These are phyloP conservation scores for Sylvietta virens DNA, from an alignment of 2,113 vertebrate genomes.

Conservation along the genomic window DNA sequence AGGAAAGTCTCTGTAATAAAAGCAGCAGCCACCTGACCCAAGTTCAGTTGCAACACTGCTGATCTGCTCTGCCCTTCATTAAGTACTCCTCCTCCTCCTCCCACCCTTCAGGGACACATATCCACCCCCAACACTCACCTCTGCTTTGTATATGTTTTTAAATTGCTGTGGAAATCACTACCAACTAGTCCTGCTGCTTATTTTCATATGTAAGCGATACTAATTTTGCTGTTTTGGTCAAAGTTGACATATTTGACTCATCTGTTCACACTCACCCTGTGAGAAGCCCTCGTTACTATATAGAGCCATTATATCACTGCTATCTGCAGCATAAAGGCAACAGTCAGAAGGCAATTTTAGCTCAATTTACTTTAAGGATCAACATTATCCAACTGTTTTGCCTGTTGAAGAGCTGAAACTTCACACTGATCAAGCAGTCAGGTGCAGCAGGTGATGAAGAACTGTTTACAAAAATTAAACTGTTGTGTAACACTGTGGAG, in stretches of 20 bases:
- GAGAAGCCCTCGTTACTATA: neutral
- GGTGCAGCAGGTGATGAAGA: neutral
- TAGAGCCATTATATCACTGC: neutral
- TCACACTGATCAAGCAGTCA: neutral
- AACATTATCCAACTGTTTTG: neutral
- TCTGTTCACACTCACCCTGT: neutral
- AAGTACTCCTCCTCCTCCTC: neutral
- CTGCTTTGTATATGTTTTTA: neutral
- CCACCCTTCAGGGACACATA: neutral
- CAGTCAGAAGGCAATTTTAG: neutral
- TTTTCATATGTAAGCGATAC: neutral
- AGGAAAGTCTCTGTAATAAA: neutral
- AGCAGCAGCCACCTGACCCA: neutral
- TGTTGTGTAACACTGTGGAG: fast-evolving
- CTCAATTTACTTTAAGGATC: neutral
- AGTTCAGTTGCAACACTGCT: neutral
- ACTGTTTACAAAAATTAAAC: neutral
- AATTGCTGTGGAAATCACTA: neutral
- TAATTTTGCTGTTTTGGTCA: neutral
- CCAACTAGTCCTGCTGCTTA: neutral
- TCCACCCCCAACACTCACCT: neutral
- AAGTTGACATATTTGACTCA: neutral
- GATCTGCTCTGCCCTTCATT: neutral
- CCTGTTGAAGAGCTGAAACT: neutral
- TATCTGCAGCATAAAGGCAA: neutral